A percentile compares a stretch with the other conserved stretches of the same genome.
phyloP scores from a whole-genome alignment of 1,140 invertebrate genomes.

The Dufourea novaeangliae region DNA sequence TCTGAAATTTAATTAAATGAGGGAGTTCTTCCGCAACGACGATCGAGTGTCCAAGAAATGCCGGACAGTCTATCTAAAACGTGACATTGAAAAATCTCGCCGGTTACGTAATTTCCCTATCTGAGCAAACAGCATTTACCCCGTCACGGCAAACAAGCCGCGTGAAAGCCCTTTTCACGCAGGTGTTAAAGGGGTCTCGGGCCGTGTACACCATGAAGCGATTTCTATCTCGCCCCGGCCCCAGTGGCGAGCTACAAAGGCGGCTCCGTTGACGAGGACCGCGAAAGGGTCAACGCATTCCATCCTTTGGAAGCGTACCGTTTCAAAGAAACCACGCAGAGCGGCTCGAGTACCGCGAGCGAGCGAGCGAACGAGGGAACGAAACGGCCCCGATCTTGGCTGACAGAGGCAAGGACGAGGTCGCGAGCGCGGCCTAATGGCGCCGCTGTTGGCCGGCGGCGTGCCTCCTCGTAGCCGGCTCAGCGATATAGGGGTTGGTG shows the following conservation, averaged over 20 bases:
- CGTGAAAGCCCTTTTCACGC: background rate
- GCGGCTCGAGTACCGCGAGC: background rate
- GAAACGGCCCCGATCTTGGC: slow-evolving; percentile 59
- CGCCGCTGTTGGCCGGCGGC: slow-evolving; percentile 31
- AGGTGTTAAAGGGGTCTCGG: background rate
- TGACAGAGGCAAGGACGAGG: slow-evolving; percentile 61
- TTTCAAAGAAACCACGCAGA: slow-evolving; percentile 4
- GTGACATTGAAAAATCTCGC: background rate
- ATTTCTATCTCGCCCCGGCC: background rate
- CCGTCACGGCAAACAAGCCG: background rate
- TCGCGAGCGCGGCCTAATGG: slow-evolving; percentile 62
- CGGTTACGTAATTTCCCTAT: background rate
- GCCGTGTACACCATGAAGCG: background rate
- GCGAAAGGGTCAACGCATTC: slow-evolving; percentile 25
- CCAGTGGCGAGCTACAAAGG: background rate
- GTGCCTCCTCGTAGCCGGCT: slow-evolving; percentile 34
- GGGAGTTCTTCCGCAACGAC: too few relatives aligned
- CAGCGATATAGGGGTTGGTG: slow-evolving; percentile 17
- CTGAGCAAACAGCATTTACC: background rate
- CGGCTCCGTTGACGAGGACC: background rate
- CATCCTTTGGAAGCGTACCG: background rate
- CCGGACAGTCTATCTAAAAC: too few relatives aligned
- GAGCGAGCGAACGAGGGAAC: slow-evolving; percentile 23
- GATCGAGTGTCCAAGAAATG: too few relatives aligned
- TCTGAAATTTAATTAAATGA: background rate